Base-by-base conservation (phyloP, 2,888 invertebrate genomes). In the Agonopterix subpropinquella region DNA sequence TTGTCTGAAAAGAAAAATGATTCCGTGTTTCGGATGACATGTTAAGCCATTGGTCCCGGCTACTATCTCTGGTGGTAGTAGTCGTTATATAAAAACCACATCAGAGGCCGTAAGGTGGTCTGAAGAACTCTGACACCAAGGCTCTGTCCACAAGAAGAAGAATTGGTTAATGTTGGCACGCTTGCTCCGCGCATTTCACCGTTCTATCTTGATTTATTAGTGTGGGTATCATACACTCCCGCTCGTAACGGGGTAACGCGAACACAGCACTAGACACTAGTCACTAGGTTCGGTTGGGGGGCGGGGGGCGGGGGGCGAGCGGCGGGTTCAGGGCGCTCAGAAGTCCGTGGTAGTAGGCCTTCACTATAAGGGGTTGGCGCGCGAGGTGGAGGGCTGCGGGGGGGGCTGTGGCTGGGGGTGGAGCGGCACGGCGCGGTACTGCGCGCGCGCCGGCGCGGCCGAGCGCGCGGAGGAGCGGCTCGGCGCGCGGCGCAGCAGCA, bases 321-420 rank as follows among this genome's bases (percentile, higher is more conserved):
- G 43, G 1, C 11, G n/a, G 39, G n/a, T n/a, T n/a, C n/a, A n/a
- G n/a, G n/a, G 11, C 55, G 52, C 49, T 55, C 48, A 63, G 62
- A 65, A 69, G 65, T 71, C 68, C 57, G 70, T 65, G 64, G 64
- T 58, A 55, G 49, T 36, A 49, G 64, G 64, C 67, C 60, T 69
- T 70, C 81, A 81, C 85, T 85, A 85, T 85, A 84, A 85, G 57
- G 75, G 72, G 59, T 65, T 62, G 67, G 73, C 75, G 54, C 65
- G 72, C 50, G 67, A 59, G 13, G 42, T 46, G 58, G 67, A 58
- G 49, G 71, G 61, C 55, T 51, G 55, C 58, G 46, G 51, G 41
- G 45, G 49, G 41, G 46, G 37, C 39, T 46, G 36, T 11, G 47
- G 54, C 43, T 45, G 49, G 50, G 46, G 51, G 41, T 46, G 49